Base-by-base conservation (phyloP, 92 coral and sea anemone species). In the Hydrozoanthus gracilis region DNA sequence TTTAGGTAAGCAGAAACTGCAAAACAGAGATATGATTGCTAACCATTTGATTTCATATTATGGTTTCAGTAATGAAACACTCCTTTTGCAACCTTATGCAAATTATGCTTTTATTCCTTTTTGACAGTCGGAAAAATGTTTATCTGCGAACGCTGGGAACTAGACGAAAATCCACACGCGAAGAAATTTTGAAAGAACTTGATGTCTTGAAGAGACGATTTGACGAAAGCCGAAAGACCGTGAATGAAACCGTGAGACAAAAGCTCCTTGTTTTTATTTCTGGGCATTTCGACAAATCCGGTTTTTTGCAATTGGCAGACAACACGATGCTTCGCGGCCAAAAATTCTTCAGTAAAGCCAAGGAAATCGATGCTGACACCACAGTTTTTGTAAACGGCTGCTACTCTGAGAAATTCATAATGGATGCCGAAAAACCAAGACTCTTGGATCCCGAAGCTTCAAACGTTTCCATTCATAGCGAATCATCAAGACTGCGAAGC, bases 381-480 rank as follows among this genome's bases (percentile, higher is more conserved):
- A 68, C 39, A 44, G 39, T 67, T 35, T 67, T 67, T 67, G 72
- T 67, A 27, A 45, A 67, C 39, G 73, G 73, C 47, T 68, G 73
- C 15, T 10, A 35, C 39, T 44, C 73, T 18, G 73, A 68, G 47
- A 7, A 44, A 0, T 68, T 68, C 17, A 18, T 68, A 18, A 18
- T 18, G 14, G 4, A 68, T 44, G 20, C 39, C 39, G 73, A 68
- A 18, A 12, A 18, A 4, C 8, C 39, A 66, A 66, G 44, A 66
- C 39, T 0, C 0, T 27, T 2, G n/a, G 72, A 15, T 16, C 45
- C 27, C 6, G 16, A 66, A 66, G 45, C 72, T n/a, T 16, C 39
- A 27, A 27, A 27, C 0, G 39, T 20, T 7, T 66, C 72, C 35
- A 4, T 15, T 35, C 12, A 66, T 44, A 66, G 72, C 1, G 72